phyloP scores from a whole-genome alignment of 2,797 vertebrate species.

The Falco columbarius region DNA sequence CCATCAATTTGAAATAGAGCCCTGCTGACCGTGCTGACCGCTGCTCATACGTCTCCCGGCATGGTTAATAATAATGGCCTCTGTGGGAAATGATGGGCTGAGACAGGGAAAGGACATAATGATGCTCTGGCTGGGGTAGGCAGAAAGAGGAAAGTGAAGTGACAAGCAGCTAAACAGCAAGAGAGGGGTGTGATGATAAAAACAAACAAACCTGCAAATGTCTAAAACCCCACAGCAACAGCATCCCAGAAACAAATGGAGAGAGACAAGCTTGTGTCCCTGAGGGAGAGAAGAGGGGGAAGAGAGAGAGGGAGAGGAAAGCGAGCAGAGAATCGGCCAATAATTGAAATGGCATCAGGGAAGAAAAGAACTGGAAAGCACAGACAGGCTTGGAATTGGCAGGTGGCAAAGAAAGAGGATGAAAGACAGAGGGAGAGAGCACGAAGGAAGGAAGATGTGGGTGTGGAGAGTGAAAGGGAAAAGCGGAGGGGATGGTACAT shows the following conservation, averaged over 20 bases:
- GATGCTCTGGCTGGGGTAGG: constrained; percentile 20
- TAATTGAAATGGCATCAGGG: constrained; percentile 44
- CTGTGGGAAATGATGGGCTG: constrained; percentile 61
- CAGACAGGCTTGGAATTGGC: constrained; percentile 20
- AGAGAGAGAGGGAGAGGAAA: neutral
- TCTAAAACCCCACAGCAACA: constrained; percentile 18
- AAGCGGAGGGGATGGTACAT: neutral
- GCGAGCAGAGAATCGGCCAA: neutral
- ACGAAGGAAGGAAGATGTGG: neutral
- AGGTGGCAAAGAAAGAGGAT: constrained; percentile 9
- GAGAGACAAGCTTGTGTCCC: constrained; percentile 56
- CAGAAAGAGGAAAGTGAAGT: constrained; percentile 45
- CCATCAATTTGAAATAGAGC: constrained; percentile 60
- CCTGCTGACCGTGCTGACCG: constrained; percentile 47
- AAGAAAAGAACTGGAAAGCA: constrained; percentile 27
- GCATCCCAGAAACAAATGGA: constrained; percentile 39
- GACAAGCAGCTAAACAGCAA: constrained; percentile 67
- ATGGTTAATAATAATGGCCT: constrained; percentile 58
- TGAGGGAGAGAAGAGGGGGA: neutral
- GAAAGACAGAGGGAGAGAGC: neutral
- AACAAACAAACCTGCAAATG: constrained; percentile 58
- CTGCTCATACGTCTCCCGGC: constrained; percentile 28
- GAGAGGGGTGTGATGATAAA: constrained; percentile 46
- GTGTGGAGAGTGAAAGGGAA: neutral
- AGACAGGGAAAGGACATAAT: constrained; percentile 60